Conservation (phyloP, 2,113 vertebrate genomes). For the Vireo altiloquus region DNA sequence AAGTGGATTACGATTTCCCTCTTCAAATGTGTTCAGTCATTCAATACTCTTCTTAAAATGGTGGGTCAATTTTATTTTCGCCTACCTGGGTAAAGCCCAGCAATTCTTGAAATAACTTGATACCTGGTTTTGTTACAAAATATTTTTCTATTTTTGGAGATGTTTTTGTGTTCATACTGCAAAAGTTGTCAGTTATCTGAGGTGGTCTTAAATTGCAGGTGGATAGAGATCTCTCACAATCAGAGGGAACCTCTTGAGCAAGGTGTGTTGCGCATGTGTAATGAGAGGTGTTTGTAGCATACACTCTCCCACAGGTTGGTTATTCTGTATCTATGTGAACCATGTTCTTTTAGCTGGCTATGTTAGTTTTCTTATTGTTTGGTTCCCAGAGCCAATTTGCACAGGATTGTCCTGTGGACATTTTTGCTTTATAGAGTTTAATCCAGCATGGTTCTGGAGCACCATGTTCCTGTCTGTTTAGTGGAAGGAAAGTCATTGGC, state of each 20-base stretch:
- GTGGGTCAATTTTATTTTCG: background rate
- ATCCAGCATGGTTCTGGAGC: background rate
- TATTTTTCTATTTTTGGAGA: background rate
- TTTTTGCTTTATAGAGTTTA: background rate
- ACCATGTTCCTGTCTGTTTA: background rate
- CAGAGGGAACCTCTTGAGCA: background rate
- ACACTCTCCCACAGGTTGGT: background rate
- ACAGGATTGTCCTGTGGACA: background rate
- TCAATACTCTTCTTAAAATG: background rate
- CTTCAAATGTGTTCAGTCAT: background rate
- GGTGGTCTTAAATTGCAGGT: background rate
- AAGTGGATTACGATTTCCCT: background rate
- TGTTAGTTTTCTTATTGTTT: background rate
- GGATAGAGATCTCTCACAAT: background rate
- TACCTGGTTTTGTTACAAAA: background rate
- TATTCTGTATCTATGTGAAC: background rate
- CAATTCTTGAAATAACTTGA: background rate
- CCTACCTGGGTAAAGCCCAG: background rate
- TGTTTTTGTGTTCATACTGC: background rate
- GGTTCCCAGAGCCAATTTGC: background rate
- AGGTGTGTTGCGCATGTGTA: background rate
- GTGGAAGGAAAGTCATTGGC: background rate
- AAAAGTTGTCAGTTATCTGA: background rate
- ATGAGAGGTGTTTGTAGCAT: background rate
- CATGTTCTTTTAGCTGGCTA: background rate